phyloP scores from a whole-genome alignment of 2,797 vertebrate genomes.

The Danio tinwini region DNA sequence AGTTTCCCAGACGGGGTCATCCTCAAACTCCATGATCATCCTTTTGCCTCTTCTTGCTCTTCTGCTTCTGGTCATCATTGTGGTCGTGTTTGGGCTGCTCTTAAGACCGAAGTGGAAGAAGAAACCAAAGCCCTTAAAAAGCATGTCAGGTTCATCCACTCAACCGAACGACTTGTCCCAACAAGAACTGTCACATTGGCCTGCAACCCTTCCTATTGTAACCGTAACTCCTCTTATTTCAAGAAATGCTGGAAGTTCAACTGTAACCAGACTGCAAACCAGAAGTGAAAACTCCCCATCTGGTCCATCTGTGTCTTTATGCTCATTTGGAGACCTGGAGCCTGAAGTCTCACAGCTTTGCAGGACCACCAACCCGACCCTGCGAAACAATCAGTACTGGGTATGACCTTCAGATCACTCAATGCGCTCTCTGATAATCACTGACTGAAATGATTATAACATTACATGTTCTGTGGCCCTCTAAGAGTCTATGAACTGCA shows the following conservation, averaged over 20 bases:
- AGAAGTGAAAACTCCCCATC: conserved; percentile 59
- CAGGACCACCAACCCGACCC: conserved; percentile 78
- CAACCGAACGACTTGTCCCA: conserved; percentile 60
- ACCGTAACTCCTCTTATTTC: conserved; percentile 84
- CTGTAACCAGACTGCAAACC: conserved; percentile 59
- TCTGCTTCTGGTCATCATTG: conserved; percentile 78
- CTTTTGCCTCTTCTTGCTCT: conserved; percentile 79
- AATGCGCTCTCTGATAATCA: conserved; percentile 45
- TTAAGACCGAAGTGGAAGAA: conserved; percentile 78
- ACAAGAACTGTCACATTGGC: conserved; percentile 72
- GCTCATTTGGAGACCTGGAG: conserved; percentile 78
- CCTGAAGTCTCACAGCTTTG: conserved; percentile 80
- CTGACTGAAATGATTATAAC: conserved; percentile 39
- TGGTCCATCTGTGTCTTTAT: conserved; percentile 67
- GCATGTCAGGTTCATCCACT: conserved; percentile 46
- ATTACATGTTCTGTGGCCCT: neutral
- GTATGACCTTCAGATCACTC: conserved; percentile 74
- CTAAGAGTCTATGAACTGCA: neutral
- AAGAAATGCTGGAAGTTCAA: conserved; percentile 66
- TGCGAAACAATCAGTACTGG: conserved; percentile 89
- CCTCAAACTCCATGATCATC: conserved; percentile 74
- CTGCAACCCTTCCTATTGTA: conserved; percentile 79
- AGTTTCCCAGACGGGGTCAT: conserved; percentile 72
- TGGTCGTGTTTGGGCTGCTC: conserved; percentile 75
- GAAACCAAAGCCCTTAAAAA: conserved; percentile 69